Conservation (phyloP, 2,797 vertebrate species). For the Crax fasciolata region DNA sequence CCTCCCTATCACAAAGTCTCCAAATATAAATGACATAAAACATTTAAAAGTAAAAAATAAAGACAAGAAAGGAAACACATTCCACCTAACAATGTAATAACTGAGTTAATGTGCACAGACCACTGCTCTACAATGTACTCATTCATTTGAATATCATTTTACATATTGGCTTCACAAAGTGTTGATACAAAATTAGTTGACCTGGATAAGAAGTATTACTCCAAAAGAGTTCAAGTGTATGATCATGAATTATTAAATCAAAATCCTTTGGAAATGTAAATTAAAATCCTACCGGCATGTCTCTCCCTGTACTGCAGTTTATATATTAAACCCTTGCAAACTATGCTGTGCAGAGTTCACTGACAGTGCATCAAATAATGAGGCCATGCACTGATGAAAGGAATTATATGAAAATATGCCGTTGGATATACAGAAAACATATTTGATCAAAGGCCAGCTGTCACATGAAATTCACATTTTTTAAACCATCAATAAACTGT, state of each 20-base stretch:
- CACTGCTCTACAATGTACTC: background rate
- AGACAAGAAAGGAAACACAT: background rate
- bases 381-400: background rate
- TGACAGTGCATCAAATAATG: slow-evolving; percentile 53
- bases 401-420: slow-evolving; percentile 37
- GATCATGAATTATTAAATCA: slow-evolving; percentile 57
- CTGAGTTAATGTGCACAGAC: slow-evolving; percentile 3
- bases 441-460: slow-evolving; percentile 63
- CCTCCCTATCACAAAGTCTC: background rate
- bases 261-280: slow-evolving; percentile 65
- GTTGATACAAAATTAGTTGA: slow-evolving; percentile 33
- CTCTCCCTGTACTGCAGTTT: background rate
- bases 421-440: background rate
- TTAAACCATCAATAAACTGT: background rate
- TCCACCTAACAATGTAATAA: slow-evolving; percentile 7
- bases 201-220: background rate
- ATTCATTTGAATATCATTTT: background rate
- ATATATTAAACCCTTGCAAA: background rate
- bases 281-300: background rate
- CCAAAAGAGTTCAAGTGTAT: background rate
- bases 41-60: background rate
- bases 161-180: slow-evolving; percentile 22
- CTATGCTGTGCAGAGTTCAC: slow-evolving; percentile 23
- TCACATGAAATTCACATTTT: slow-evolving; percentile 19
- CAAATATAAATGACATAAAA: background rate